Evolutionary conservation across 2,797 vertebrate genomes (phyloP).

Genomic region (Xenops minutus): DNA sequence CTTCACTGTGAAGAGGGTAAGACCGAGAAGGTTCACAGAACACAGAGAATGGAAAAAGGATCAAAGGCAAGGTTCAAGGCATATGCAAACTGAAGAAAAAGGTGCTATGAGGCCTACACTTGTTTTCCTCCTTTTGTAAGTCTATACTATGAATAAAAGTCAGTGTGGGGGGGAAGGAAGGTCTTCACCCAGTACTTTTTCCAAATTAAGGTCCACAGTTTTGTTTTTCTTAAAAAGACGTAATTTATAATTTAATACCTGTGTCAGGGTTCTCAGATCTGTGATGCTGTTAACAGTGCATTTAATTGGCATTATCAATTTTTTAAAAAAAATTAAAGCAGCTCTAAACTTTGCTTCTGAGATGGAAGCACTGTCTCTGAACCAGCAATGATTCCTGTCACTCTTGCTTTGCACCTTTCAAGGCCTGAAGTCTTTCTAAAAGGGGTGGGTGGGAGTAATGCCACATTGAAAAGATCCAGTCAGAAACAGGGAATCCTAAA

Average conservation of each 20-base stretch:
- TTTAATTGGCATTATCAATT: constrained; percentile 8
- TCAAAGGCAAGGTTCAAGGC: constrained; percentile 50
- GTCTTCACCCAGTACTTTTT: neutral
- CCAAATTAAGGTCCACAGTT: constrained; percentile 13
- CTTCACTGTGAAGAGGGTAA: neutral
- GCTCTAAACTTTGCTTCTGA: constrained; percentile 55
- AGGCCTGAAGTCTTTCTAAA: constrained; percentile 93
- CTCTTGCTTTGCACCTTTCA: constrained; percentile 89
- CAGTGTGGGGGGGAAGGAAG: accelerated
- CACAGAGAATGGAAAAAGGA: neutral
- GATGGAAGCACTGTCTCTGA: constrained; percentile 33
- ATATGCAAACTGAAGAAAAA: constrained; percentile 8
- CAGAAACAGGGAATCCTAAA: constrained; percentile 96
- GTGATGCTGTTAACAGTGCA: constrained; percentile 2
- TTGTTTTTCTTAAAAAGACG: constrained; percentile 11
- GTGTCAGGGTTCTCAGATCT: constrained; percentile 37
- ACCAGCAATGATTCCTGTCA: constrained; percentile 72
- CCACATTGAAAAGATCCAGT: constrained; percentile 99
- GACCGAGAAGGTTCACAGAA: constrained; percentile 11
- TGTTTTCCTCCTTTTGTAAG: constrained; percentile 6
- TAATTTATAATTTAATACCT: constrained; percentile 17
- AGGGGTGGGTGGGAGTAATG: constrained; percentile 98
- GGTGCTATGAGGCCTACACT: neutral
- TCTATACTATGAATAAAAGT: neutral
- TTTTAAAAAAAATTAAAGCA: constrained; percentile 28